Percentiles rank a stretch among this genome's conserved stretches.
These are phyloP conservation scores for Zaprionus vittiger DNA, from an alignment of 1,140 invertebrate genomes.

Conservation along the genomic window DNA sequence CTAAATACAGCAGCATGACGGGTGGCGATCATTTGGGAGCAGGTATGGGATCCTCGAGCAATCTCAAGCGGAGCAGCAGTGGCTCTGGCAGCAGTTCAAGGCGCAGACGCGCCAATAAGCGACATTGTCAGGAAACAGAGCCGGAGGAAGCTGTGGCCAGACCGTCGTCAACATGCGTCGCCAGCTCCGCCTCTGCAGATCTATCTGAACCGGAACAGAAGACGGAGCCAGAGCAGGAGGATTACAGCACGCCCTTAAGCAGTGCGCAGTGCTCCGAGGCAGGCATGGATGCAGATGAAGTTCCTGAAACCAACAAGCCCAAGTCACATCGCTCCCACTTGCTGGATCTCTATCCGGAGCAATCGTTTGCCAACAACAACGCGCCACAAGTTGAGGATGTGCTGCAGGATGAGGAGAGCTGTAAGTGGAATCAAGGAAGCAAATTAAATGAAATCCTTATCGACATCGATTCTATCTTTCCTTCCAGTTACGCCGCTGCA, in stretches of 20 bases:
- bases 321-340: slow-evolving; percentile 78
- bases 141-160: not conserved
- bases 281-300: slow-evolving; percentile 1
- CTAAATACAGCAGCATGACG: slow-evolving; percentile 82
- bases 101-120: slow-evolving; percentile 46
- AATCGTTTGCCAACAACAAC: slow-evolving; percentile 61
- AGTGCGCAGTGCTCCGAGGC: slow-evolving; percentile 11
- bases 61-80: slow-evolving; percentile 33
- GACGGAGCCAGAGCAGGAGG: slow-evolving; percentile 7
- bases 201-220: not conserved
- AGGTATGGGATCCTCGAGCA: slow-evolving; percentile 14
- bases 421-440: slow-evolving; percentile 22
- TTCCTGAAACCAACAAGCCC: slow-evolving; percentile 35
- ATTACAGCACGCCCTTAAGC: not conserved
- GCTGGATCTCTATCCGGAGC: slow-evolving; percentile 74
- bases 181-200: not conserved
- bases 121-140: slow-evolving; percentile 44
- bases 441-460: not conserved
- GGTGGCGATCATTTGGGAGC: not conserved
- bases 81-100: slow-evolving; percentile 9
- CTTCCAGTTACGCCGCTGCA: slow-evolving; percentile 85
- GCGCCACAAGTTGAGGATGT: slow-evolving; percentile 43
- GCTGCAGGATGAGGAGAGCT: slow-evolving; percentile 50
- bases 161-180: not conserved
- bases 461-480: slow-evolving; percentile 1